These are phyloP conservation scores for Maniola hyperantus DNA, from an alignment of 2,888 invertebrate species.

Conservation along the genomic window DNA sequence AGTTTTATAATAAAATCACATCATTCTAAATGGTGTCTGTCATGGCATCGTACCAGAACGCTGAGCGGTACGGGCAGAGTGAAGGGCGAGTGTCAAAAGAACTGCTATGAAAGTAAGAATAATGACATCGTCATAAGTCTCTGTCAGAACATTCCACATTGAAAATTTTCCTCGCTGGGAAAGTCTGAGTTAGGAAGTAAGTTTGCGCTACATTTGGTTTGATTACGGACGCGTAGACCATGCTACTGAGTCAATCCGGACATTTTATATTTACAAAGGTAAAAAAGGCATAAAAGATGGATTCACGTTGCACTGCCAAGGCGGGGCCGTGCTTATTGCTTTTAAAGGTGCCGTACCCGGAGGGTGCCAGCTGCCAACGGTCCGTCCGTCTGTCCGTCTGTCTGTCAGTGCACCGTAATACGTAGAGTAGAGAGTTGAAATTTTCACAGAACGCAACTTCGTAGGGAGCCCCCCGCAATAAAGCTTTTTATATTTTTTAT, in stretches of 20 bases:
- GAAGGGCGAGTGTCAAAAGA: background rate
- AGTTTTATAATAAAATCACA: no score
- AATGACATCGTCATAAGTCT: slow-evolving; percentile 5
- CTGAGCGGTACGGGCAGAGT: background rate
- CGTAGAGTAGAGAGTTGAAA: no score
- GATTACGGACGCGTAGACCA: slow-evolving; percentile 23
- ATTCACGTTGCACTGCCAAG: no score
- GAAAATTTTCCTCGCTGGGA: slow-evolving; percentile 8
- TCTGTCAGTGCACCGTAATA: no score
- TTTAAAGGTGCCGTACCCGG: no score
- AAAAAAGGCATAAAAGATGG: no score
- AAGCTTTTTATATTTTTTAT: no score
- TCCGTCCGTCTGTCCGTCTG: no score
- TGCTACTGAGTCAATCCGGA: slow-evolving; percentile 5
- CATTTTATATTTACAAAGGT: background rate
- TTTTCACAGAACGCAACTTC: no score
- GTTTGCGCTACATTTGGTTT: slow-evolving; percentile 29
- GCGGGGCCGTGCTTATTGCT: no score
- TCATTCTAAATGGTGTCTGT: background rate
- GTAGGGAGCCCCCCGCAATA: no score
- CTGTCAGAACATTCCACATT: slow-evolving; percentile 12
- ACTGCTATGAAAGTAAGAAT: background rate
- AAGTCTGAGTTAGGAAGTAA: slow-evolving; percentile 20
- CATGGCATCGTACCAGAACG: background rate
- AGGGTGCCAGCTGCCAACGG: no score